Conservation (phyloP, 1,140 invertebrate species). For the Diplogasteroides magnus region DNA sequence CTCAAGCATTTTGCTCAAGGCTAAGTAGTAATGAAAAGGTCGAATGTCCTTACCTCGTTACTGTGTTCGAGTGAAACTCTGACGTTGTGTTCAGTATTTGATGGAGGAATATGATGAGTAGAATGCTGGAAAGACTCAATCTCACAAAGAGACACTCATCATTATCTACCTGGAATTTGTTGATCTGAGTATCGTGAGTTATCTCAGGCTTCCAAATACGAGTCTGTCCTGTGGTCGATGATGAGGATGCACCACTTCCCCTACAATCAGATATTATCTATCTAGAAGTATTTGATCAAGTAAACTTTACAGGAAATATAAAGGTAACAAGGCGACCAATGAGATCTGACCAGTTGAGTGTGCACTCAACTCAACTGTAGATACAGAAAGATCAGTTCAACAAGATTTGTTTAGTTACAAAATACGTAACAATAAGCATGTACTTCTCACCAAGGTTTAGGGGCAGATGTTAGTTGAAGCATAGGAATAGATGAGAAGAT, state of each 20-base stretch:
- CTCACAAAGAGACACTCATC: not conserved
- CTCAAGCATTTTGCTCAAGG: not conserved
- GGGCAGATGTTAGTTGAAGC: constrained; percentile 22
- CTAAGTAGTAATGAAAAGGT: not conserved
- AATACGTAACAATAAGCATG: not conserved
- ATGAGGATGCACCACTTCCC: constrained; percentile 11
- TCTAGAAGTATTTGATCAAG: not conserved
- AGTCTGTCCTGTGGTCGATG: constrained; percentile 11
- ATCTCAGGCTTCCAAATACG: constrained; percentile 34
- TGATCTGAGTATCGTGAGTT: constrained; percentile 27
- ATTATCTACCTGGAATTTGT: constrained; percentile 20
- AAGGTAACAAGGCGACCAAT: not conserved
- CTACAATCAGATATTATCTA: not conserved
- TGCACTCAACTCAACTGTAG: not conserved
- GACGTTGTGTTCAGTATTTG: not conserved
- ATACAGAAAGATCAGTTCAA: constrained; percentile 2
- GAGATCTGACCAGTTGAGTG: not conserved
- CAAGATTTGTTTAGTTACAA: not conserved
- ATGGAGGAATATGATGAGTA: not conserved
- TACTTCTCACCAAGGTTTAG: constrained; percentile 22
- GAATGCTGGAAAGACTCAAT: not conserved
- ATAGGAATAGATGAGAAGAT: not conserved
- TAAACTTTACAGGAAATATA: constrained; percentile 1
- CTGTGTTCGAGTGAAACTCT: not conserved
- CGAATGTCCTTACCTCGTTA: not conserved